These are phyloP conservation scores for Lepetodrilus schrolli DNA, from an alignment of 2,888 invertebrate species.

Conservation along the genomic window DNA sequence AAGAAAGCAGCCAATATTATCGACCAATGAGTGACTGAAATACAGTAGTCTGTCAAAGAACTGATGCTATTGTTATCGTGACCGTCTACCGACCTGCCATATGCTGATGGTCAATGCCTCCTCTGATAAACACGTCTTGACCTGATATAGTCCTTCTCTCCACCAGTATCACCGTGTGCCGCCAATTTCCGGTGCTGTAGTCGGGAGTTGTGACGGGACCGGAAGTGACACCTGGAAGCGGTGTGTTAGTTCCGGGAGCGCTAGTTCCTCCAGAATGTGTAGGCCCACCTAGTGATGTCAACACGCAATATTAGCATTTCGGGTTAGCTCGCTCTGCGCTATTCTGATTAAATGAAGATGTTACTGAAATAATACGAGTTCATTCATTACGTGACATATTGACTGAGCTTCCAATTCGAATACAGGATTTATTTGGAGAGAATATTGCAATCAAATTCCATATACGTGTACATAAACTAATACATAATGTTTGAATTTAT, in stretches of 20 bases:
- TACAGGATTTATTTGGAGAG: too few species aligned
- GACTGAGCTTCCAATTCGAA: neutral
- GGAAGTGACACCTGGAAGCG: neutral
- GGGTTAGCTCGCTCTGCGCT: too few species aligned
- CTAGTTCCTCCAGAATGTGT: neutral
- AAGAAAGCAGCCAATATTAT: too few species aligned
- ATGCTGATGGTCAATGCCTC: constrained; percentile 68
- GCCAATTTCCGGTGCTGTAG: constrained; percentile 39
- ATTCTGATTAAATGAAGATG: too few species aligned
- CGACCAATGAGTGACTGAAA: too few species aligned
- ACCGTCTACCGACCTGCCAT: constrained; percentile 59
- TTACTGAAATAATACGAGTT: neutral
- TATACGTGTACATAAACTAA: too few species aligned
- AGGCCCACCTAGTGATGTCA: neutral
- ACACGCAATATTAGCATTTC: too few species aligned
- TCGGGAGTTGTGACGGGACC: neutral
- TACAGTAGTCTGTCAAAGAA: too few species aligned
- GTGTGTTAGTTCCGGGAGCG: neutral
- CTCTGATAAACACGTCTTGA: constrained; percentile 76
- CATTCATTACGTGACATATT: neutral
- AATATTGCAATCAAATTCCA: too few species aligned
- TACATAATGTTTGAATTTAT: too few species aligned
- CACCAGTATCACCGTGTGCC: constrained; percentile 74
- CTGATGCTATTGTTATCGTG: too few species aligned
- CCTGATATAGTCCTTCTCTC: constrained; percentile 71